Evolutionary conservation across 2,888 invertebrate genomes (phyloP).

Genomic region (Eupithecia pulchellata): DNA sequence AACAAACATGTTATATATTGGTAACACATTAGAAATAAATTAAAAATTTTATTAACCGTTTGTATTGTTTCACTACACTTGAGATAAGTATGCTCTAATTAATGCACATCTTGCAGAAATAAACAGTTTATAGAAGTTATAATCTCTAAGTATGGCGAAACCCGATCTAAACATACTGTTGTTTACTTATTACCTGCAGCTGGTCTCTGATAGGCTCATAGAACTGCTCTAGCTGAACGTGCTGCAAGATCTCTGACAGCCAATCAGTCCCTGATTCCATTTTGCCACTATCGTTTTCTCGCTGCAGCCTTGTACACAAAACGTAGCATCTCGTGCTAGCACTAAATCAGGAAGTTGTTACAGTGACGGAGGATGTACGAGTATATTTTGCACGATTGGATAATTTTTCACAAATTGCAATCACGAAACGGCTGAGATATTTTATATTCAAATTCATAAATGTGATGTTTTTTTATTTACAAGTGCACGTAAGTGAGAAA

Average conservation of each 20-base stretch:
- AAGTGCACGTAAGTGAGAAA: constrained; percentile 16
- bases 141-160: not conserved
- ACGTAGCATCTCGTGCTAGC: constrained; percentile 67
- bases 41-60: not conserved
- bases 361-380: constrained; percentile 46
- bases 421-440: not conserved
- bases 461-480: constrained; percentile 31
- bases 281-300: constrained; percentile 47
- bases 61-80: not conserved
- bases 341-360: constrained; percentile 68
- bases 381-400: constrained; percentile 34
- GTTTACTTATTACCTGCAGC: constrained; percentile 87
- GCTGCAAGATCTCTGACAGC: constrained; percentile 93
- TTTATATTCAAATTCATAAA: constrained; percentile 27
- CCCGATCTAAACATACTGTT: constrained; percentile 16
- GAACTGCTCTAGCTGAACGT: constrained; percentile 97
- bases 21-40: not conserved
- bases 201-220: constrained; percentile 95
- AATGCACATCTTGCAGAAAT: not conserved
- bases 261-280: constrained; percentile 88
- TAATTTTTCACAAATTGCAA: constrained; percentile 36
- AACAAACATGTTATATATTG: constrained; percentile 48
- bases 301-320: constrained; percentile 51
- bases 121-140: not conserved
- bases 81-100: not conserved